phyloP scores from a whole-genome alignment of 2,113 vertebrate genomes.

The Ammodytes marinus region DNA sequence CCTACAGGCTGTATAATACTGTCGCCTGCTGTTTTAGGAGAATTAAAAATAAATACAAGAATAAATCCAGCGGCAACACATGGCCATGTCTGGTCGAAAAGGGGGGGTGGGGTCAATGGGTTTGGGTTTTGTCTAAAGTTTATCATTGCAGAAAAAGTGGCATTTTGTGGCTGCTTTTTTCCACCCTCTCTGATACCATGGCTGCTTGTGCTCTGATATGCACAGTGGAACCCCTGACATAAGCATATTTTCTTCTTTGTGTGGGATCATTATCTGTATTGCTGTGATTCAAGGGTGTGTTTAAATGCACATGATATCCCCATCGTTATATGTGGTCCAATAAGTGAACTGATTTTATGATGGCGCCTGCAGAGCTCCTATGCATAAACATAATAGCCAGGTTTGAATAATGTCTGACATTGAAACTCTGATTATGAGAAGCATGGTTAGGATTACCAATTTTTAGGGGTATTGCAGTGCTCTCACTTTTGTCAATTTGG shows the following conservation, averaged over 20 bases:
- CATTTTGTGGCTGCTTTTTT: constrained; percentile 10
- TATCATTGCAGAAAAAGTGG: neutral
- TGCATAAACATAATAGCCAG: neutral
- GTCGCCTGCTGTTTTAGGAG: constrained; percentile 2
- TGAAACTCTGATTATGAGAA: neutral
- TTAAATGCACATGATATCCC: neutral
- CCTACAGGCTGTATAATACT: neutral
- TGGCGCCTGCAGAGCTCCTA: neutral
- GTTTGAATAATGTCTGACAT: neutral
- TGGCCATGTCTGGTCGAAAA: neutral
- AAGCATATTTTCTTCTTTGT: constrained; percentile 4
- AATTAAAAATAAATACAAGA: constrained; percentile 3
- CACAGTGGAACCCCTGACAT: neutral
- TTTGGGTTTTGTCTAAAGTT: constrained; percentile 11
- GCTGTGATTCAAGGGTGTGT: neutral
- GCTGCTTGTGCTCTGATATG: constrained; percentile 2
- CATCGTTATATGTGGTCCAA: neutral
- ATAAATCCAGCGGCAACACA: neutral
- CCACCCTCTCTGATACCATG: neutral
- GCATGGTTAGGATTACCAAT: neutral
- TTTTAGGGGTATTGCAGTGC: neutral
- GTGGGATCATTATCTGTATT: constrained; percentile 2
- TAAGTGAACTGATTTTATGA: neutral
- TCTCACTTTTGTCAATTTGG: neutral
- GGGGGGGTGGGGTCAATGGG: neutral